Conservation (phyloP, 2,113 vertebrate species). For the Paradoxurus hermaphroditus region DNA sequence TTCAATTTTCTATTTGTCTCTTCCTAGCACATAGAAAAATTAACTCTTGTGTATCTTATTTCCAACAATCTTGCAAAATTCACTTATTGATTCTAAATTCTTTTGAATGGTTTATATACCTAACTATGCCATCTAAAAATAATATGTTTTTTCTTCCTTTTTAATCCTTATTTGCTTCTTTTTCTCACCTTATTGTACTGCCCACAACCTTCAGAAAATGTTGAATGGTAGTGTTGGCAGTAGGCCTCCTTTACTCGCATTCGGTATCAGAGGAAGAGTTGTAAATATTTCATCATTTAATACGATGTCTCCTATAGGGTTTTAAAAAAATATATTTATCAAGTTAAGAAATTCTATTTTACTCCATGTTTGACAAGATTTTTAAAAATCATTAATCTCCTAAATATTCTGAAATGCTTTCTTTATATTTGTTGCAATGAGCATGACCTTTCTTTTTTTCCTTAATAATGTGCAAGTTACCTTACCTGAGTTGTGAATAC, state of each 20-base stretch:
- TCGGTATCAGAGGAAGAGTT: not conserved
- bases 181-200: not conserved
- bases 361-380: not conserved
- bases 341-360: not conserved
- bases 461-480: not conserved
- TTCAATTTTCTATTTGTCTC: slow-evolving; percentile 25
- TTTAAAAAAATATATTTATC: not conserved
- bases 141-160: not conserved
- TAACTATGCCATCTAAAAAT: not conserved
- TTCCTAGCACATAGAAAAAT: not conserved
- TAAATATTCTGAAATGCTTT: not conserved
- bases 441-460: not conserved
- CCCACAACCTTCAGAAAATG: not conserved
- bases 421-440: not conserved
- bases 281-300: not conserved
- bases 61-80: not conserved
- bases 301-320: not conserved
- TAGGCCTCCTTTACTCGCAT: not conserved
- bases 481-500: not conserved
- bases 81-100: not conserved
- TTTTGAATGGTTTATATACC: not conserved
- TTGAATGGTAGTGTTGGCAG: not conserved
- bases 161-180: not conserved
- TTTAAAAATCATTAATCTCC: not conserved
- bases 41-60: not conserved